These are phyloP conservation scores for Myodes glareolus DNA, from an alignment of 2,113 vertebrate species.

Conservation along the genomic window DNA sequence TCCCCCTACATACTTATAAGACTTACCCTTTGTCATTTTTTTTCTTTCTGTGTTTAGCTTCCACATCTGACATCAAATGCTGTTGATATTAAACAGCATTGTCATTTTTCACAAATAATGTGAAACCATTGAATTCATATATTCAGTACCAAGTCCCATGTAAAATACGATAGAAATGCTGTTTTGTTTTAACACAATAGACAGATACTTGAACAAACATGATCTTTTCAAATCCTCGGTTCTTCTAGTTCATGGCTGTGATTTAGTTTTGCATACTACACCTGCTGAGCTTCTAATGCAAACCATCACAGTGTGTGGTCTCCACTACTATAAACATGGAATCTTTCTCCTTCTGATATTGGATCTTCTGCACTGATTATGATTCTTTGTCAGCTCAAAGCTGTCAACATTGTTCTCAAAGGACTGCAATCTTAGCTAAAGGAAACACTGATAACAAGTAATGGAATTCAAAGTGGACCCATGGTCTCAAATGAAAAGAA, in stretches of 20 bases:
- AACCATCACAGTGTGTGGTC: slow-evolving; percentile 87
- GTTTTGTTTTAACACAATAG: slow-evolving; percentile 64
- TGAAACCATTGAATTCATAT: background rate
- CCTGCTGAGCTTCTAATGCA: slow-evolving; percentile 88
- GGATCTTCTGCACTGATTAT: slow-evolving; percentile 85
- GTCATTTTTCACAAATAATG: background rate
- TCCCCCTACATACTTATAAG: background rate
- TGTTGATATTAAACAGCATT: slow-evolving; percentile 20
- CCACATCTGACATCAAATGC: background rate
- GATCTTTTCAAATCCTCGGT: slow-evolving; percentile 81
- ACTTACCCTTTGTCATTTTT: background rate
- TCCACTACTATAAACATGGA: slow-evolving; percentile 85
- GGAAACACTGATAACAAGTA: slow-evolving; percentile 33
- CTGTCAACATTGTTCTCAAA: slow-evolving; percentile 84
- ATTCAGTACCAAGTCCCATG: background rate
- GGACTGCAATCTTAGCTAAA: slow-evolving; percentile 42
- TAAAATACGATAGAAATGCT: slow-evolving; percentile 52
- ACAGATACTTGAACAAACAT: slow-evolving; percentile 82
- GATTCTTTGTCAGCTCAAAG: slow-evolving; percentile 85
- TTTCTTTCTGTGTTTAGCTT: background rate
- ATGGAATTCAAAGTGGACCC: background rate
- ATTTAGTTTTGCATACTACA: slow-evolving; percentile 77
- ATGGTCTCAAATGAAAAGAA: background rate
- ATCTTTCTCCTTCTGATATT: slow-evolving; percentile 85
- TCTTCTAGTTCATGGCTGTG: slow-evolving; percentile 75